Evolutionary conservation across 2,797 vertebrate genomes (phyloP), one percentile per base, ranked within the genome.

Genomic region (Labroides dimidiatus): DNA sequence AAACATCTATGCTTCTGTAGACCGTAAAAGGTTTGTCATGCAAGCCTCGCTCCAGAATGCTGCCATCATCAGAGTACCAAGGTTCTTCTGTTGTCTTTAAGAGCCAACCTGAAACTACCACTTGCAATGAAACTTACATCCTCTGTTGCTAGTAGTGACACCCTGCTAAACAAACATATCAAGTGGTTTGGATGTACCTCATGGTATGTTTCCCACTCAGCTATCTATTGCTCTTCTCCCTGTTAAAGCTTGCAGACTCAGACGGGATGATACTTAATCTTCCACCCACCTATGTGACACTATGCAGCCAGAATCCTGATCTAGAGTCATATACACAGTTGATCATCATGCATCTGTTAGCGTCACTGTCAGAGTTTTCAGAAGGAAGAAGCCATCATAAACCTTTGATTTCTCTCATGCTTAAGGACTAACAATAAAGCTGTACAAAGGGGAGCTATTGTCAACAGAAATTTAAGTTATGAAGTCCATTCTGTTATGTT

Each of bases 101-200:
- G 65, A 68, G 42, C 69, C 10, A 63, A 69, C 58, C 51, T 65
- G 67, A 64, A 79, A 78, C 72, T 73, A 62, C 72, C 51, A 63
- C 84, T 68, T 52, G 63, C 61, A 59, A 69, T 75, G 74, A 78
- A 82, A 75, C 10, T 56, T 39, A 73, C 71, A 73, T 84, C 62
- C 68, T 68, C 74, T 74, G 90, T 92, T 89, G 90, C 90, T 85
- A 89, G 53, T 84, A 72, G 90, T 80, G 83, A 91, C 82, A 75
- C 58, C 57, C 62, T 52, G 69, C 81, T 86, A 90, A 88, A 91
- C 86, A 92, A 92, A 91, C 86, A 91, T 87, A 91, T 89, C 84
- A 69, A 85, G 81, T 92, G 85, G 81, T 89, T 84, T 86, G 83
- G 87, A 87, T 88, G 88, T 78, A 87, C 83, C 83, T 83, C 78